Percentiles rank a stretch among this genome's conserved stretches.
These are phyloP conservation scores for Thymelicus acteon DNA, from an alignment of 2,888 invertebrate genomes.

Conservation along the genomic window DNA sequence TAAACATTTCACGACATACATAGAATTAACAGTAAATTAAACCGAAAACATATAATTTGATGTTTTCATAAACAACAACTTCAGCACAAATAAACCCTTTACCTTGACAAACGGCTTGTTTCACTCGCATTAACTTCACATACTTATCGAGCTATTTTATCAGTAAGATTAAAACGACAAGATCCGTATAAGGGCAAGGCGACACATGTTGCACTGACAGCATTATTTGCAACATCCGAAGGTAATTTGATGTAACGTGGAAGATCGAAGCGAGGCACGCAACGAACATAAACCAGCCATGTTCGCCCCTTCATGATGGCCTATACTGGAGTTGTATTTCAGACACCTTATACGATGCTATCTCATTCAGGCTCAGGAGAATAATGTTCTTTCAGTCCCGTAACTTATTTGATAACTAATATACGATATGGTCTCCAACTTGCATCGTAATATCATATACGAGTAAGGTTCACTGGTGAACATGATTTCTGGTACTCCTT, in stretches of 20 bases:
- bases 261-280: slow-evolving; percentile 40
- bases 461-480: no score
- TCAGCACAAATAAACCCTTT: neutral
- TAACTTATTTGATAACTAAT: no score
- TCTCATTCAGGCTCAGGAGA: slow-evolving; percentile 47
- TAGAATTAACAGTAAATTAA: no score
- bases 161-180: slow-evolving; percentile 7
- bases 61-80: neutral
- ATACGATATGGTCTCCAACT: no score
- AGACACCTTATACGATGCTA: slow-evolving; percentile 56
- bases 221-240: slow-evolving; percentile 35
- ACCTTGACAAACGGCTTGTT: slow-evolving; percentile 5
- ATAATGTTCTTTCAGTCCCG: slow-evolving; percentile 5
- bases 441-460: no score
- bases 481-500: no score
- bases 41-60: neutral
- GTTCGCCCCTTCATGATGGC: slow-evolving; percentile 49
- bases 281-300: slow-evolving; percentile 50
- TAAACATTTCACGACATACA: no score
- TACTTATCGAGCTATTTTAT: slow-evolving; percentile 9
- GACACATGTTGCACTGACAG: slow-evolving; percentile 32
- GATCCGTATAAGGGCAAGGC: slow-evolving; percentile 19
- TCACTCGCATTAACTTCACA: neutral
- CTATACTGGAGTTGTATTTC: slow-evolving; percentile 54
- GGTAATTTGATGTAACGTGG: slow-evolving; percentile 40